Evolutionary conservation across 2,888 invertebrate genomes (phyloP), one percentile per base, ranked within the genome.

Genomic region (Synergus gifuensis): DNA sequence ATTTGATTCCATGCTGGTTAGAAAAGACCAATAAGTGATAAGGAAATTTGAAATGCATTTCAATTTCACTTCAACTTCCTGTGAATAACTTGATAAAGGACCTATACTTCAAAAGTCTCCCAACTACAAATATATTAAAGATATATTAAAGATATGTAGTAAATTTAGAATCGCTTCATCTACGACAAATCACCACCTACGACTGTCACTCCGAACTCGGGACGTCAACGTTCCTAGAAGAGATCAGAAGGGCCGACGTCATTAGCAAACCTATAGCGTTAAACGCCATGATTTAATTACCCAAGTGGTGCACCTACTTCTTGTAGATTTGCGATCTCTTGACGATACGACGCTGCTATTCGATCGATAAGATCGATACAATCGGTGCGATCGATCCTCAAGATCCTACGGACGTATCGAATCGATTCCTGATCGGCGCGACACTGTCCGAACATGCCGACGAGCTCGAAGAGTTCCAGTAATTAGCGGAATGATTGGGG

Each of bases 221-320:
- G 14, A 5, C 54, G 54, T 73, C 73, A 54, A n/a, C 49, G 73
- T 73, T 54, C 54, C 28, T 73, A 60, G 22, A 46, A 8, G 22
- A 60, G 73, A 73, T 73, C 73, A 73, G 36, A 54, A 49, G n/a
- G 54, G 49, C 73, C 73, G 73, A 73, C 54, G 36, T 49, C 49
- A 73, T 40, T 40, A 60, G 60, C 60, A 66, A 18, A 73, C 49
- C 28, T 69, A 22, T 54, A 69, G 69, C 69, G 66, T 46, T 77
- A 49, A 49, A 77, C 80, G 81, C 83, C 86, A 85, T 85, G 85
- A 88, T 89, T 89, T 89, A 89, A 89, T 89, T 89, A 87, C 85
- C 86, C 78, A 82, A 81, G 83, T 82, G 85, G 62, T 18, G 42
- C 54, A 66, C 40, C 54, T 64, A 49, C 78, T 67, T 14, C 36